Evolutionary conservation across 2,888 invertebrate genomes (phyloP).

Genomic region (Brachyptera risi): DNA sequence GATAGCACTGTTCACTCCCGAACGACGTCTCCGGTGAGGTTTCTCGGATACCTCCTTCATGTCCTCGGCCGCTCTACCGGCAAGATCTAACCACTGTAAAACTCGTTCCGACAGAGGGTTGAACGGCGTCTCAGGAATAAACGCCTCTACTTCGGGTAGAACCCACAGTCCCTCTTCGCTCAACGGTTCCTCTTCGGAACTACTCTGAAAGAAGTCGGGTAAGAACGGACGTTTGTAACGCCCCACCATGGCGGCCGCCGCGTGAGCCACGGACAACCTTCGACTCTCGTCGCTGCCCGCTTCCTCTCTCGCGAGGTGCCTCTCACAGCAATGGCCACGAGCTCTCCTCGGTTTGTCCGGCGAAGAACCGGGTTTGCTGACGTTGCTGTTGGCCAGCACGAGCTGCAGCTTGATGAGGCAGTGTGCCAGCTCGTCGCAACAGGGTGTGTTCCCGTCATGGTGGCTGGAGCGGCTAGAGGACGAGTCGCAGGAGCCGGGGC

Average conservation of each 20-base stretch:
- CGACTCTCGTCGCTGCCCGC: conserved; percentile 6
- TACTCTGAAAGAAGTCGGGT: conserved; percentile 16
- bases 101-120: conserved; percentile 64
- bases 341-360: too few relatives aligned
- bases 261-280: background rate
- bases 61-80: conserved; percentile 48
- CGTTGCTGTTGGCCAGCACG: conserved; percentile 24
- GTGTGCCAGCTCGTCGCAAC: conserved; percentile 27
- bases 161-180: conserved; percentile 12
- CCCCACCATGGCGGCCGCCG: conserved; percentile 17
- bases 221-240: conserved; percentile 26
- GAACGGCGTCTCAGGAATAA: too few relatives aligned
- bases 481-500: conserved; percentile 52
- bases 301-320: background rate
- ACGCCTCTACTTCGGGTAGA: conserved; percentile 13
- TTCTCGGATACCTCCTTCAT: background rate
- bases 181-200: conserved; percentile 16
- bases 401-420: conserved; percentile 33
- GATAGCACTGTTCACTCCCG: background rate
- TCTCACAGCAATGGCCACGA: background rate
- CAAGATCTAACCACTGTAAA: conserved; percentile 73
- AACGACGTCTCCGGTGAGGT: conserved; percentile 2
- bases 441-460: conserved; percentile 3
- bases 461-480: conserved; percentile 43
- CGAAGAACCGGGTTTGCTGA: background rate